Conservation (phyloP, 2,113 vertebrate genomes). For the Leucosticte australis region DNA sequence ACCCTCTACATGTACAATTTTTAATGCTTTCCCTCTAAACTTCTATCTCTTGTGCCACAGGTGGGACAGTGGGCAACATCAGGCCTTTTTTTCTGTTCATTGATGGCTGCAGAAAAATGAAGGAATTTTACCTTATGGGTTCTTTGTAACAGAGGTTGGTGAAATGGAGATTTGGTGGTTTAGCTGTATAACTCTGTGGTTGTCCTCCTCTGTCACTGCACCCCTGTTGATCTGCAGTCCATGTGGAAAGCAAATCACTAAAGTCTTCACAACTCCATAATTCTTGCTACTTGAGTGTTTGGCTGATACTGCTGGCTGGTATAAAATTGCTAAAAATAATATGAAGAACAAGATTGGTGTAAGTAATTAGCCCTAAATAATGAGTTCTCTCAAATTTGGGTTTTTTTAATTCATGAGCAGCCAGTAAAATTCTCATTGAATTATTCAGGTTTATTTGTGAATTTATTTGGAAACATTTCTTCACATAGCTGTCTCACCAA, state of each 20-base stretch:
- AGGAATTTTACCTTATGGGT: neutral
- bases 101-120: neutral
- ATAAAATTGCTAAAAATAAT: neutral
- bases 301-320: neutral
- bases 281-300: neutral
- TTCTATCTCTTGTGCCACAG: accelerated
- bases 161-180: neutral
- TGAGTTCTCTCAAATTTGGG: neutral
- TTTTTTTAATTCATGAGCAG: neutral
- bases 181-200: neutral
- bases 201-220: neutral
- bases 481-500: neutral
- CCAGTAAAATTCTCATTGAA: neutral
- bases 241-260: neutral
- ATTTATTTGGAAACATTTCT: conserved; percentile 9
- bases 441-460: conserved; percentile 39
- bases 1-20: neutral
- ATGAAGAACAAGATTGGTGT: neutral
- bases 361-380: conserved; percentile 16
- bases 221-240: neutral
- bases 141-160: neutral
- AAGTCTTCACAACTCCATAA: neutral
- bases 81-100: neutral
- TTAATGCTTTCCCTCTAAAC: neutral
- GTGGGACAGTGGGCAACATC: neutral